A percentile compares a stretch with the other conserved stretches of the same genome.
Evolutionary conservation across 1,140 invertebrate genomes (phyloP).

Genomic region (Zaprionus inermis): DNA sequence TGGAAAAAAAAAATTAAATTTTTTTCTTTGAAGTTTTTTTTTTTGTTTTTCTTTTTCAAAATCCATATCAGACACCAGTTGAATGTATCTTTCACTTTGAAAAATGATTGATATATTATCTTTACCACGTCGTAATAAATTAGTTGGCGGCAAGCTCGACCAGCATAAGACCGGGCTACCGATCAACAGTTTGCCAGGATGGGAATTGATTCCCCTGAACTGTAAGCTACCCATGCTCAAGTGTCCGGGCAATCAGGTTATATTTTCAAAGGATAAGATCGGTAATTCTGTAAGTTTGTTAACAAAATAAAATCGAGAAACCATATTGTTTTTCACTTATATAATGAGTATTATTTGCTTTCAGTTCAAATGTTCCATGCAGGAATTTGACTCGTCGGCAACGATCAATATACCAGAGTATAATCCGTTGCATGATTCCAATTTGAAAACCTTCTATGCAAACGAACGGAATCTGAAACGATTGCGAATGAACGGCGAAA

Average conservation of each 20-base stretch:
- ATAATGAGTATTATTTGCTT: not conserved
- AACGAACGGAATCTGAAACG: slow-evolving; percentile 75
- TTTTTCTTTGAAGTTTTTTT: not conserved
- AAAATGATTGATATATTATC: slow-evolving; percentile 73
- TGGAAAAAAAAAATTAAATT: not conserved
- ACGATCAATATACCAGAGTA: slow-evolving; percentile 68
- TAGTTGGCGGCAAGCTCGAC: slow-evolving; percentile 38
- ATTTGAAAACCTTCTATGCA: slow-evolving; percentile 76
- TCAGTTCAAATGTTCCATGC: slow-evolving; percentile 67
- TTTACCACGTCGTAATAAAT: slow-evolving; percentile 70
- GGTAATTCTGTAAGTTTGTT: slow-evolving; percentile 62
- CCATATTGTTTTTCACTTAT: not conserved
- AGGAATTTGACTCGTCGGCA: slow-evolving; percentile 70
- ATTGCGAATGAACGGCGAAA: slow-evolving; percentile 72
- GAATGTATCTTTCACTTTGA: not conserved
- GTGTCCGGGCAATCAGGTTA: slow-evolving; percentile 77
- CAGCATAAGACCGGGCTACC: slow-evolving; percentile 67
- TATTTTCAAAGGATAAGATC: slow-evolving; percentile 80
- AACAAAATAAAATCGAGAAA: not conserved
- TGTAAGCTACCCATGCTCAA: slow-evolving; percentile 81
- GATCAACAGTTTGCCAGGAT: slow-evolving; percentile 78
- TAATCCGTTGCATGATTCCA: slow-evolving; percentile 78
- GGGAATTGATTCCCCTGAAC: slow-evolving; percentile 77
- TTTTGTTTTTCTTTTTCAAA: slow-evolving; percentile 21
- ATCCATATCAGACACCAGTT: not conserved